Evolutionary conservation across 2,113 vertebrate genomes (phyloP), one percentile per base, ranked within the genome.

Genomic region (Todiramphus chloris): DNA sequence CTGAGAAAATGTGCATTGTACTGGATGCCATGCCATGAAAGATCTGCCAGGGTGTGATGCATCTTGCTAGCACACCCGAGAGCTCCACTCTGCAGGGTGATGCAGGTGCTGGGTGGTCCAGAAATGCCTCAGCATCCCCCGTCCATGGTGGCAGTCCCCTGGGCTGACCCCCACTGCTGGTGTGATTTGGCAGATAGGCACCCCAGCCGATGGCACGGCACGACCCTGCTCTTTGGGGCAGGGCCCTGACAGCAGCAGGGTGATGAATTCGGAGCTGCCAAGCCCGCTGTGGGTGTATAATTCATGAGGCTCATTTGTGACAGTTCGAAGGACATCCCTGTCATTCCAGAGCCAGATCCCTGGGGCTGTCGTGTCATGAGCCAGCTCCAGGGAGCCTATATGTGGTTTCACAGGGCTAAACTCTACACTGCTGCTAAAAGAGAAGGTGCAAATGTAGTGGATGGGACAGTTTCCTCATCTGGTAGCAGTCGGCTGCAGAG

Each of bases 291-390:
- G n/a, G 13, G 56, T 83, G 76, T 88, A 72, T 44, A 44, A 66
- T 92, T 56, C 82, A 51, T 67, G 83, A 69, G 44, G 31, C 30
- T 94, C 6, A 0, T 79, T 91, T 25, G 88, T 80, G 75, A 46
- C 72, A 74, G 60, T 46, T 73, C 60, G 78, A 86, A 93, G 83
- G 78, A 68, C 87, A 44, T 53, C 60, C 51, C 90, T 94, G 93
- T 93, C 91, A 46, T 66, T 89, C 14, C 6, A 3, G 39, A 94
- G 30, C 24, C 64, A 27, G 48, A 20, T 53, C 94, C 66, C 75
- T 16, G 55, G 50, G 85, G 76, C 46, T 68, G 10, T 48, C 0
- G 0, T 30, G 62, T 14, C 3, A 5, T 24, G 21, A 83, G 24
- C n/a, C 41, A 73, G 37, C 67, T 39, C 30, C 37, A 9, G 80